These are phyloP conservation scores for Varanus salvator DNA, from an alignment of 2,113 vertebrate species.

Conservation along the genomic window DNA sequence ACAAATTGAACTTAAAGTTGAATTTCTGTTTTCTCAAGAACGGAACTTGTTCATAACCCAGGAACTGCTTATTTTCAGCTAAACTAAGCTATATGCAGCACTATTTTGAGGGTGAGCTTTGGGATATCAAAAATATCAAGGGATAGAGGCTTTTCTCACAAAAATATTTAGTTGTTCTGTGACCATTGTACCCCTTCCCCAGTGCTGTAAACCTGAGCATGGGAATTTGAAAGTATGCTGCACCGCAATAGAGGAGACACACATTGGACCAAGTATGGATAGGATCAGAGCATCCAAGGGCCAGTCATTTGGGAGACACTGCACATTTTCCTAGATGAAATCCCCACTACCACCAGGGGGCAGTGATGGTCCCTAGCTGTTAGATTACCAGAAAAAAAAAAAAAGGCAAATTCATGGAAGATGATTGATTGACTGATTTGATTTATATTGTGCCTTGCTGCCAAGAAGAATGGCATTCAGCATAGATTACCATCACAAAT, in stretches of 20 bases:
- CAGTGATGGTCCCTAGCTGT: background rate
- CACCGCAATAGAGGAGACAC: background rate
- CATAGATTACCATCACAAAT: no score
- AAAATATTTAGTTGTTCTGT: background rate
- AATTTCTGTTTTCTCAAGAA: no score
- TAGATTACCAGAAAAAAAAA: background rate
- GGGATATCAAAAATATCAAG: background rate
- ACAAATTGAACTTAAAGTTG: no score
- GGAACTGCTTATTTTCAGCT: no score
- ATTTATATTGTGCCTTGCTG: no score
- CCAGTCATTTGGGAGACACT: background rate
- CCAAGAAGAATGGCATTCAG: no score
- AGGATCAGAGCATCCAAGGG: background rate
- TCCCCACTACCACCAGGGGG: background rate
- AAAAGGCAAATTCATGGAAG: background rate
- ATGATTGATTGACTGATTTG: no score
- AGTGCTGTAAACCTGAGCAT: background rate
- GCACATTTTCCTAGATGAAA: no score
- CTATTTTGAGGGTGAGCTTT: background rate
- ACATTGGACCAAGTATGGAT: background rate
- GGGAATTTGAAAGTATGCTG: background rate
- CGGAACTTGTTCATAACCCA: no score
- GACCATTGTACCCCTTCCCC: background rate
- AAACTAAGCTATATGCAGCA: background rate
- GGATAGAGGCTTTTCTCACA: background rate